A percentile compares a stretch with the other conserved stretches of the same genome.
Evolutionary conservation across 1,140 invertebrate genomes (phyloP).

Genomic region (Parasteatoda tepidariorum): DNA sequence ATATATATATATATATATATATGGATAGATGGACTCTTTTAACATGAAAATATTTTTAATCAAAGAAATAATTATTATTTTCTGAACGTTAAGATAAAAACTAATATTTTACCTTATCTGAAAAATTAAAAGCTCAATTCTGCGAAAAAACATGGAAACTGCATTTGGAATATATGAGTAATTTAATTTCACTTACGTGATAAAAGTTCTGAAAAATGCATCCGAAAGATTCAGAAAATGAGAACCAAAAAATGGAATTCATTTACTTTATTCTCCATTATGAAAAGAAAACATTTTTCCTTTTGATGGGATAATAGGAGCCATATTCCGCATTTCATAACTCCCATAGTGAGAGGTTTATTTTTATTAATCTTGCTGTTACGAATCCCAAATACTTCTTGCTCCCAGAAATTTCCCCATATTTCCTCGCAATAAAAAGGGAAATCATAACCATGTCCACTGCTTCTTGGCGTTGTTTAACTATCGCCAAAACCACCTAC

Average conservation of each 20-base stretch:
- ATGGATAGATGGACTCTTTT: not conserved
- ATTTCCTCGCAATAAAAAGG: slow-evolving; percentile 45
- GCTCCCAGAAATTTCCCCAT: slow-evolving; percentile 26
- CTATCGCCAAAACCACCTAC: slow-evolving; percentile 37
- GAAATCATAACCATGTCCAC: slow-evolving; percentile 51
- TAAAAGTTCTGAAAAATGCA: not conserved
- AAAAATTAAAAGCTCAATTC: too few relatives aligned
- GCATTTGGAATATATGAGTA: not conserved
- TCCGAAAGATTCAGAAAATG: too few relatives aligned
- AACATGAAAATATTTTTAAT: not conserved
- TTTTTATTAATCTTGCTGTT: slow-evolving; percentile 41
- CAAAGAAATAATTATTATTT: not conserved
- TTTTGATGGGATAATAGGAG: slow-evolving; percentile 10
- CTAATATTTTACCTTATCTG: not conserved
- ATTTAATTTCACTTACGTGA: not conserved
- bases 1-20: too few relatives aligned
- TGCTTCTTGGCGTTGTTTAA: slow-evolving; percentile 7
- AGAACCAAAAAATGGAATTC: not conserved
- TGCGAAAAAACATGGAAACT: not conserved
- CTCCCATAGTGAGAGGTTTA: slow-evolving; percentile 8
- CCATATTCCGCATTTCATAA: slow-evolving; percentile 34
- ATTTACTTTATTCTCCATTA: slow-evolving; percentile 36
- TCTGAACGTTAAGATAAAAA: not conserved
- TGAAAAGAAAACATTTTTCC: slow-evolving; percentile 15
- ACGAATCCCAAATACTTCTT: slow-evolving; percentile 27